These are phyloP conservation scores for Aphelocoma californica DNA, from an alignment of 2,797 vertebrate genomes.

Conservation along the genomic window DNA sequence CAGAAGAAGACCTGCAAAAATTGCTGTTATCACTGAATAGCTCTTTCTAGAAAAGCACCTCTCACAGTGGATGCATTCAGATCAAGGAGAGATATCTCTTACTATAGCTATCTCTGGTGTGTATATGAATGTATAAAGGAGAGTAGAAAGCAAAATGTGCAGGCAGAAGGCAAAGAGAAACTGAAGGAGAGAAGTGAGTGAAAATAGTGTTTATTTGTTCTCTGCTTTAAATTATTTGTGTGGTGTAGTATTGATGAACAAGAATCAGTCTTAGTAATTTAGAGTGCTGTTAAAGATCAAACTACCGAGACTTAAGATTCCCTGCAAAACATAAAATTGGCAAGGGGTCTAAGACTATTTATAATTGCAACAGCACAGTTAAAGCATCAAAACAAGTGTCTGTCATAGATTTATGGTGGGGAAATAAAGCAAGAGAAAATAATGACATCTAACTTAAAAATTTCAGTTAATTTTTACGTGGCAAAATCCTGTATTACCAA, in stretches of 20 bases:
- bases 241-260: not conserved
- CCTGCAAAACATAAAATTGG: not conserved
- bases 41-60: not conserved
- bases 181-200: not conserved
- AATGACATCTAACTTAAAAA: not conserved
- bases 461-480: not conserved
- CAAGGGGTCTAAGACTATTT: not conserved
- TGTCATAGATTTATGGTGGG: not conserved
- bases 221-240: not conserved
- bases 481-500: not conserved
- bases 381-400: not conserved
- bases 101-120: not conserved
- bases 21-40: conserved; percentile 31
- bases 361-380: not conserved
- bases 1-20: conserved; percentile 23
- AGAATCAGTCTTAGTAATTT: not conserved
- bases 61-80: not conserved
- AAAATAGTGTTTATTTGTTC: not conserved
- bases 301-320: not conserved
- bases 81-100: not conserved
- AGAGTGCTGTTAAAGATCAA: not conserved
- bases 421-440: not conserved
- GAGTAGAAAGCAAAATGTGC: not conserved
- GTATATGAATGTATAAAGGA: not conserved
- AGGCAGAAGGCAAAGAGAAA: not conserved